phyloP scores from a whole-genome alignment of 2,797 vertebrate species.

The Geotrypetes seraphini region DNA sequence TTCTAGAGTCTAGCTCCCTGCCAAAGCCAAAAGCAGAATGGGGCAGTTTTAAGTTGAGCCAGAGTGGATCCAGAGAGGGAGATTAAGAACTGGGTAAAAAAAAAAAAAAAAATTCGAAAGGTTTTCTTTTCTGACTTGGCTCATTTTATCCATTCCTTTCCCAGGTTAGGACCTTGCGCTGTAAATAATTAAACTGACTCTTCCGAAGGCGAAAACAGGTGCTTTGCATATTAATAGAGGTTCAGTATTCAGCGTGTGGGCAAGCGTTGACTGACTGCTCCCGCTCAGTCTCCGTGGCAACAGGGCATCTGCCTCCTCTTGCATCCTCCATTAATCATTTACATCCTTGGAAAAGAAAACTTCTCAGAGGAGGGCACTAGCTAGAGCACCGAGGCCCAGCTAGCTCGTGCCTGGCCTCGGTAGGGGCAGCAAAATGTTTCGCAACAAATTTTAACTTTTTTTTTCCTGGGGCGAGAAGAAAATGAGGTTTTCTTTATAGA shows the following conservation, averaged over 20 bases:
- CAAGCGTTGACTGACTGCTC: conserved; percentile 11
- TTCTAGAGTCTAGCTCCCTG: no score
- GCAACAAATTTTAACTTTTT: no score
- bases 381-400: no score
- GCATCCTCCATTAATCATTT: conserved; percentile 35
- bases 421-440: no score
- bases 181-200: conserved; percentile 34
- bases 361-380: no score
- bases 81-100: no score
- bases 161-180: conserved; percentile 1
- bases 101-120: conserved; percentile 3
- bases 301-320: conserved; percentile 27
- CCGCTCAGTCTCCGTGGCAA: conserved; percentile 27
- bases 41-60: conserved; percentile 7
- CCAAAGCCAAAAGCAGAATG: conserved; percentile 5
- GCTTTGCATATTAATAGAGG: not conserved
- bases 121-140: conserved; percentile 6
- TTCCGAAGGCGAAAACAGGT: conserved; percentile 19
- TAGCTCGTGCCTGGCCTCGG: no score
- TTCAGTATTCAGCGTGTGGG: conserved; percentile 14
- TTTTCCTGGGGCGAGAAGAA: no score
- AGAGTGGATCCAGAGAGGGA: conserved; percentile 4
- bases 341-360: conserved; percentile 3
- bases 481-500: no score
- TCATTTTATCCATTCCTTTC: conserved; percentile 10